A percentile compares a stretch with the other conserved stretches of the same genome.
Evolutionary conservation across 2,113 vertebrate species (phyloP).

Genomic region (Oxyura jamaicensis): DNA sequence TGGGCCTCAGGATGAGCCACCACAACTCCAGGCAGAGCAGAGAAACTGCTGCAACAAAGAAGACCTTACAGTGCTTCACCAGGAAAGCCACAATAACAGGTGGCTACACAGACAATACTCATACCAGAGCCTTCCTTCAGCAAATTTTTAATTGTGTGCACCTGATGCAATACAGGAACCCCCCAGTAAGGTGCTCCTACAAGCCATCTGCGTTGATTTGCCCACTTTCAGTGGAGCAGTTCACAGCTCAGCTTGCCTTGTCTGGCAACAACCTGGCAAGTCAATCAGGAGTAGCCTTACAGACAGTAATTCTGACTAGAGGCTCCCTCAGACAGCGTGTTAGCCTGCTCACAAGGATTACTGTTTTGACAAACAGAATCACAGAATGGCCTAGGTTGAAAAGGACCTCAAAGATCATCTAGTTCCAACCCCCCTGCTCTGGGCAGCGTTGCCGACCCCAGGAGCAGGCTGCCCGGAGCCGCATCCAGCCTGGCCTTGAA

Average conservation of each 20-base stretch:
- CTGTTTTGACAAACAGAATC: too few relatives aligned
- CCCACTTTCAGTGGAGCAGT: not conserved
- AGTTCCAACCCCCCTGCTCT: too few relatives aligned
- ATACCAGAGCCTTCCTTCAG: not conserved
- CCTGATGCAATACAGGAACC: not conserved
- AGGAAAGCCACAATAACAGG: not conserved
- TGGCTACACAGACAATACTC: not conserved
- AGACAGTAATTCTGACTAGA: not conserved
- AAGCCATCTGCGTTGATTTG: not conserved
- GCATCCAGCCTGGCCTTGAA: too few relatives aligned
- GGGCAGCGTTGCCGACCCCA: too few relatives aligned
- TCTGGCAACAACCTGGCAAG: not conserved
- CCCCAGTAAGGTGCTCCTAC: not conserved
- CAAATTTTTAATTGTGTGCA: not conserved
- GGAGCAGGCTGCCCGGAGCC: too few relatives aligned
- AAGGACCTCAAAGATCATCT: too few relatives aligned
- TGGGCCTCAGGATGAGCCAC: not conserved
- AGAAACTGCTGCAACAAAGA: not conserved
- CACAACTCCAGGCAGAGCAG: not conserved
- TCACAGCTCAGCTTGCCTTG: not conserved
- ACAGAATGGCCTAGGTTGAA: too few relatives aligned
- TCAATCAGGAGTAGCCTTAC: not conserved
- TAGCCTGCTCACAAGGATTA: not conserved
- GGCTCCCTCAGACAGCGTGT: not conserved
- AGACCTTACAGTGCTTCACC: not conserved